Evolutionary conservation across 2,797 vertebrate species (phyloP), one percentile per base, ranked within the genome.

Genomic region (Bovichtus diacanthus): DNA sequence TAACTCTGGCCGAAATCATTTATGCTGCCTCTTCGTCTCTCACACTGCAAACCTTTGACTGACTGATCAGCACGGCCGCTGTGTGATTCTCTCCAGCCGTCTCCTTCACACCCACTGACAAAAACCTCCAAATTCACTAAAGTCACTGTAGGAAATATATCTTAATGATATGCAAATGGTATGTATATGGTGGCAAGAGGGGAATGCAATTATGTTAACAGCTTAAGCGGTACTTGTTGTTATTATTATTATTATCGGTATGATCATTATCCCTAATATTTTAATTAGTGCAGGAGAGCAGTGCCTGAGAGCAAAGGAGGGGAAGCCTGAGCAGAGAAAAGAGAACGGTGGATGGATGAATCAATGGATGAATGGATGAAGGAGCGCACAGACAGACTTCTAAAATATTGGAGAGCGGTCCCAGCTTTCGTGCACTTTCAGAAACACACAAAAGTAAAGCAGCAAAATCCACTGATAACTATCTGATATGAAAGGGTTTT

Each of bases 121-220:
- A 86, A 87, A 87, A 67, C 19, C 73, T 73, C 69, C 58, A 83
- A 89, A 88, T 74, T 81, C 74, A 79, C 84, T 69, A 70, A 89
- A 91, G 80, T 87, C 80, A 85, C 51, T 51, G 80, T 41, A 36
- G 71, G 76, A 91, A 88, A 88, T 82, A 83, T 51, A 79, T 87
- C 81, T 75, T 92, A 94, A 94, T 95, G 81, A 91, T 76, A 93
- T 94, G 93, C 91, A 94, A 93, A 95, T 95, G 80, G 81, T 93
- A 94, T 93, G 91, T 93, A 91, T 90, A 89, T 76, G 84, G 80
- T 87, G 88, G 90, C 90, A 90, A 86, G 83, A 89, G 90, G 90
- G 87, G 87, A 84, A 92, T 83, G 86, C 88, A 95, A 95, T 96
- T 95, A 95, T 93, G 91, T 93, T 94, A 94, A 95, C 90, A 93